Evolutionary conservation across 1,140 invertebrate species (phyloP).

Genomic region (Procambarus clarkii): DNA sequence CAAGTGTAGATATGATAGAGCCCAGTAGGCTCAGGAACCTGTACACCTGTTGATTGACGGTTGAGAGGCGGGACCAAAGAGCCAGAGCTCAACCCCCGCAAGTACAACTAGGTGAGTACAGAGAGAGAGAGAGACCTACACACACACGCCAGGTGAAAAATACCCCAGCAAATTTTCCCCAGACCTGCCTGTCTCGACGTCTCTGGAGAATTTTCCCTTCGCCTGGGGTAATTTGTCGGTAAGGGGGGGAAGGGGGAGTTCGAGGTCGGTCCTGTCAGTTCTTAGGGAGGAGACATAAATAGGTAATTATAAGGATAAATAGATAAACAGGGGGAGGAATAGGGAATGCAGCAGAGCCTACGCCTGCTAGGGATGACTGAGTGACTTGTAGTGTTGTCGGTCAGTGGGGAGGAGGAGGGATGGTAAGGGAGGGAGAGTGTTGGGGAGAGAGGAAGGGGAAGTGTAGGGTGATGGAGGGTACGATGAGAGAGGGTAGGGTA

Average conservation of each 20-base stretch:
- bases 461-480: too few species aligned
- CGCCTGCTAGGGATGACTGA: not conserved
- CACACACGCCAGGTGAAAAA: conserved; percentile 3
- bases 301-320: not conserved
- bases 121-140: not conserved
- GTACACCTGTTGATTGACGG: too few species aligned
- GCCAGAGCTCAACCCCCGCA: not conserved
- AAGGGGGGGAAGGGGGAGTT: not conserved
- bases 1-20: too few species aligned
- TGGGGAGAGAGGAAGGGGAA: too few species aligned
- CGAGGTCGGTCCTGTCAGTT: not conserved
- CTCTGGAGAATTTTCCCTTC: not conserved
- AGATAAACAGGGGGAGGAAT: conserved; percentile 15
- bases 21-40: too few species aligned
- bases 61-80: not conserved
- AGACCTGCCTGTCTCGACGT: not conserved
- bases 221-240: not conserved
- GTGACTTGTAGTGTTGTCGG: conserved; percentile 16
- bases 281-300: not conserved
- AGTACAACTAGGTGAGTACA: not conserved
- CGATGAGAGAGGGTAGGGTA: too few species aligned
- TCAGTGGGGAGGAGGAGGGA: not conserved
- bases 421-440: too few species aligned
- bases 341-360: not conserved
- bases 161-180: not conserved